Conservation (phyloP, 2,113 vertebrate genomes). For the Rhizomys pruinosus region DNA sequence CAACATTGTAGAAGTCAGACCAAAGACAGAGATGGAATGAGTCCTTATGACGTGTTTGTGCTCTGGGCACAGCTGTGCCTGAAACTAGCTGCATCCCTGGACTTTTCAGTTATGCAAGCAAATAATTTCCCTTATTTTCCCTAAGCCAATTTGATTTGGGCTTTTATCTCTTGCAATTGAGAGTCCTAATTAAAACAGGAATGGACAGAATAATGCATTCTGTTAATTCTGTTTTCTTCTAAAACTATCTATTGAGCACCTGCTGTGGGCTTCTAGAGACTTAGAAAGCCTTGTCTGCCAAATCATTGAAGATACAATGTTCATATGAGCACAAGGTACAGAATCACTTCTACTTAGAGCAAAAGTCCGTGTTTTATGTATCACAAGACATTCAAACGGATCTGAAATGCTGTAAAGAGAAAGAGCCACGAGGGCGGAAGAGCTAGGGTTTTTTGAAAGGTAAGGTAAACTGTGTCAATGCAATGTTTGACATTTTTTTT, state of each 20-base stretch:
- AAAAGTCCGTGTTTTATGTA: not conserved
- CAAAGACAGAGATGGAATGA: not conserved
- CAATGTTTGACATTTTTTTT: not conserved
- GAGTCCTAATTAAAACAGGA: conserved; percentile 73
- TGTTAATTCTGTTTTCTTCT: conserved; percentile 60
- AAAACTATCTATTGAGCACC: conserved; percentile 22
- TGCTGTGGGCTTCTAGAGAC: conserved; percentile 45
- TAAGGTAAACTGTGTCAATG: not conserved
- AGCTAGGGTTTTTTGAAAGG: not conserved
- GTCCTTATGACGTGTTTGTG: not conserved
- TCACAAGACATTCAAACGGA: not conserved
- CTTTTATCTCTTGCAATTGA: conserved; percentile 64
- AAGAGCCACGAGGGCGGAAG: not conserved
- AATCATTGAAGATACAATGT: not conserved
- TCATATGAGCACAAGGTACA: not conserved
- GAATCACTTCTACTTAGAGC: not conserved
- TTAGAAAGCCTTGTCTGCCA: not conserved
- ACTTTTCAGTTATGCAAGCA: conserved; percentile 56
- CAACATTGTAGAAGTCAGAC: not conserved
- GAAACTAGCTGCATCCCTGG: conserved; percentile 32
- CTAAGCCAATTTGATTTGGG: conserved; percentile 52
- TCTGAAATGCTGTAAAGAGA: not conserved
- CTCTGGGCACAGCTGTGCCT: conserved; percentile 27
- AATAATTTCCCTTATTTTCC: conserved; percentile 65
- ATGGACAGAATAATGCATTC: conserved; percentile 53